Evolutionary conservation across 2,888 invertebrate species (phyloP), one percentile per base, ranked within the genome.

Genomic region (Eristalinus sepulchralis): DNA sequence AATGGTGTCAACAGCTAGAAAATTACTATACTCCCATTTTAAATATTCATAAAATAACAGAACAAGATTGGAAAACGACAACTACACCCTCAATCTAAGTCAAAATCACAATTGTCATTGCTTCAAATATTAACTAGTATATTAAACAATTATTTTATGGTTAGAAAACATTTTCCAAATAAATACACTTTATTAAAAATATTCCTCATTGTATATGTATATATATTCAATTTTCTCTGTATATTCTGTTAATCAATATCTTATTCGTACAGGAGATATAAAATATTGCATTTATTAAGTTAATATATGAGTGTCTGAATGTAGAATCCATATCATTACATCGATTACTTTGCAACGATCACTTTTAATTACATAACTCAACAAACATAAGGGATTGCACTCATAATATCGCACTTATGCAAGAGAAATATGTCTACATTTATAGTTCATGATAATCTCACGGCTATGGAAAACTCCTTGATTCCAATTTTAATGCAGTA

Each of bases 141-240:
- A 62, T n/a, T n/a, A 34, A 22, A 72, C 11, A 13, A 9, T 39
- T 6, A 1, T 17, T 17, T n/a, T 39, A 36, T 4, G n/a, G 47
- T 47, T 17, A 47, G 57, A 67, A 33, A 20, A 33, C 24, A 39
- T 55, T 22, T 47, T 82, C 36, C 78, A 75, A 82, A 79, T 86
- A 79, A 81, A 85, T 86, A 83, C 75, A 79, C 64, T 86, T 86
- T 86, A 86, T 86, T 86, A 86, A 86, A 86, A 86, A 86, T 86
- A 86, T 71, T 86, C 71, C 60, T 83, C 86, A 86, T 75, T 86
- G 86, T 86, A 86, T 82, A 86, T 47, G 82, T 82, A 86, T 86
- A 82, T 82, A 81, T 79, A 76, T 85, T 63, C 57, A 64, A 73
- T 82, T 63, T 67, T 79, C 83, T 82, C 86, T 86, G 70, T 86